phyloP scores from a whole-genome alignment of 2,113 vertebrate genomes.

The pig (Sus scrofa) region T2T-Sscrofa CM000829.6:26431001-26431500 shows the following conservation, averaged over 20 bases:
- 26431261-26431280: slow-evolving; percentile 15
- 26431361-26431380: not conserved
- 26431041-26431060: not conserved
- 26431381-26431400: slow-evolving; percentile 21
- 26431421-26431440: not conserved
- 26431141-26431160: not conserved
- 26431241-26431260: not conserved
- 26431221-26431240: not conserved
- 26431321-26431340: not conserved
- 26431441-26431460: not conserved
- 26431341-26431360: not conserved
- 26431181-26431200: not conserved
- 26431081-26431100: not conserved
- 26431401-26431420: not conserved
- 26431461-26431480: not conserved
- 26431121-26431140: not conserved
- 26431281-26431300: not conserved
- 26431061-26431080: not conserved
- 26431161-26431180: not conserved
- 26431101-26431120: not conserved
- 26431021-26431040: slow-evolving; percentile 6
- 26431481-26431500: not conserved
- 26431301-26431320: slow-evolving; percentile 2
- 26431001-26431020: not conserved
- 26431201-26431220: slow-evolving; percentile 22